Base-by-base conservation (phyloP, 2,888 invertebrate species). In the Catocala fraxini region DNA sequence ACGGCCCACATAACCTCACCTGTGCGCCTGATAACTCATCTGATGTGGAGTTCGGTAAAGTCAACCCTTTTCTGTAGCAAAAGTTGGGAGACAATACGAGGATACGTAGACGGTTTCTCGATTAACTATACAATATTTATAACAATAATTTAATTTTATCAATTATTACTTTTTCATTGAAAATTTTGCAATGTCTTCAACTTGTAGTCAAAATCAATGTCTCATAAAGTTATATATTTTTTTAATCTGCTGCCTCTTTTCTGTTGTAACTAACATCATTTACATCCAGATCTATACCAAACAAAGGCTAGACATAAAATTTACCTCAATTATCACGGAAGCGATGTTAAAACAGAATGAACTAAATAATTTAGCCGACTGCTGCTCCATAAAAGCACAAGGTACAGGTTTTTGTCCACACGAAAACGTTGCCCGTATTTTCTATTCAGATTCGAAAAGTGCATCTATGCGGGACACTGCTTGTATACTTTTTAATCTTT, bases 381-480 rank as follows among this genome's bases (percentile, higher is more conserved):
- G 15, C 35, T 57, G 48, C 45, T 59, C 47, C 53, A 56, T 61
- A 67, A 67, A 73, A 63, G 60, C 53, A 39, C 35, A 59, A 53
- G 53, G 57, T 60, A 53, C 56, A 57, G 58, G 70, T 77, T 47
- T 75, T 77, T 71, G 59, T 77, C 62, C 56, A 15, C 47, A 56
- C 63, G 58, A 68, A 71, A 77, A 70, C 66, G 67, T 65, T 62
- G 53, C 64, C 58, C 65, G 65, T 75, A 78, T 80, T 80, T 71
- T 70, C 68, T 68, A 70, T 79, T 71, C 68, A 69, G 58, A 69
- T 70, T 69, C 67, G 59, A 71, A 75, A 79, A 71, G 71, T 73
- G 78, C 73, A 76, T 81, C 68, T 74, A 71, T 73, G 68, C 75
- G 71, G 82, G 72, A 70, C 72, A 66, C 59, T 62, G 65, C 59